Base-by-base conservation (phyloP, 2,888 invertebrate genomes). In the Boloria euphrosyne region DNA sequence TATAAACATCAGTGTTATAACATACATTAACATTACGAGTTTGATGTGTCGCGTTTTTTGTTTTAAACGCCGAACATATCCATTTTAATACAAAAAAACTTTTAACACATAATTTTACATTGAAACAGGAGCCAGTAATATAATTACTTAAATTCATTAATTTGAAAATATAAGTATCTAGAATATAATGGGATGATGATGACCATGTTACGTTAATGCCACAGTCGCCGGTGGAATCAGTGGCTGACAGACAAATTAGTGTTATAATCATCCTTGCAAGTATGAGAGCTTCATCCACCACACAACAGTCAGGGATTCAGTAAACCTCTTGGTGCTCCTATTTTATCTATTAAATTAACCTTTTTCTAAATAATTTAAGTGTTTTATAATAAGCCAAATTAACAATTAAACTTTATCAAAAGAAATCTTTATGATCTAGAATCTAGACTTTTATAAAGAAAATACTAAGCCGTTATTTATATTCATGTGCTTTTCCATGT, bases 211-310 rank as follows among this genome's bases (percentile, higher is more conserved):
- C 49, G 61, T 58, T 57, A 7, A 46, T 53, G 53, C 57, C 44
- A 61, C 63, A 50, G 22, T 63, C 16, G 31, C 17, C 17, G 2
- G 31, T 31, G 16, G 47, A 10, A 7, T 47, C 13, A 7, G 31
- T 49, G 16, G 31, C 16, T 31, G 4, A 18, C 17, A 6, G 4
- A n/a, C 31, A 31, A 49, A 17, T 38, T 27, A 13, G 61, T 62
- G 38, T 46, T 18, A 65, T 86, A 83, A 82, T 80, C 84, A 78
- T 76, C 78, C 76, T 81, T 82, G 2, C 7, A 84, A 79, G 79
- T 77, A 82, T 77, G 83, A 85, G 87, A 85, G 85, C 81, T 78
- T 82, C 78, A 76, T 78, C 80, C 78, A 80, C 78, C 78, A 76
- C 71, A 76, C 78, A 78, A 76, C 69, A 74, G 75, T 74, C 65